phyloP scores from a whole-genome alignment of 2,113 vertebrate species.

The Meleagris gallopavo region DNA sequence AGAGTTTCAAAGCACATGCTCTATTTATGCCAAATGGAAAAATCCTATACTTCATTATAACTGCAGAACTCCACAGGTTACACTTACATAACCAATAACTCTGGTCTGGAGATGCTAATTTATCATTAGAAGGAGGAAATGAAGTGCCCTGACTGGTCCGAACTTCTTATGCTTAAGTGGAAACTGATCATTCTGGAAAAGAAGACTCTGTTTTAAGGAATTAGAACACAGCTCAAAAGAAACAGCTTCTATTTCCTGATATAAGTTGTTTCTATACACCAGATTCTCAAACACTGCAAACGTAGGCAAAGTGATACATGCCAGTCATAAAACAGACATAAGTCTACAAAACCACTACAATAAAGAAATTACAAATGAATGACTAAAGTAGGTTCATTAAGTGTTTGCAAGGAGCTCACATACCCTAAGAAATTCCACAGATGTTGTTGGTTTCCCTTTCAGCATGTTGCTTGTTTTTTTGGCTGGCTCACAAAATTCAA shows the following conservation, averaged over 20 bases:
- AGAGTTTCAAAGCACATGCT: conserved; percentile 13
- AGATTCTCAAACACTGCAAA: not conserved
- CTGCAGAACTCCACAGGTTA: not conserved
- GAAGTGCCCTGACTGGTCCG: not conserved
- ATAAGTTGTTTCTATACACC: not conserved
- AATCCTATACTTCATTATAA: conserved; percentile 34
- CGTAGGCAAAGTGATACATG: not conserved
- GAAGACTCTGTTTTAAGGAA: not conserved
- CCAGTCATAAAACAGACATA: not conserved
- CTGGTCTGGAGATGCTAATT: not conserved
- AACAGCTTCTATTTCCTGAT: not conserved
- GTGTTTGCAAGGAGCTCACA: not conserved
- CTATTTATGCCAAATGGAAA: conserved; percentile 23
- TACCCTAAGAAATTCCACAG: not conserved
- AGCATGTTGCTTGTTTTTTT: not conserved
- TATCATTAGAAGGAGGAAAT: not conserved
- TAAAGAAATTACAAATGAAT: not conserved
- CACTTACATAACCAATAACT: not conserved
- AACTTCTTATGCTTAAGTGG: not conserved
- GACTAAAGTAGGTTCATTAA: fast-evolving
- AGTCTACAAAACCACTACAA: not conserved
- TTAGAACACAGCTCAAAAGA: not conserved
- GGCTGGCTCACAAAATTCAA: not conserved
- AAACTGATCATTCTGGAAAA: not conserved
- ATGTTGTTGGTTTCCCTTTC: not conserved